phyloP scores from a whole-genome alignment of 2,888 invertebrate genomes.

The Keiferia lycopersicella region DNA sequence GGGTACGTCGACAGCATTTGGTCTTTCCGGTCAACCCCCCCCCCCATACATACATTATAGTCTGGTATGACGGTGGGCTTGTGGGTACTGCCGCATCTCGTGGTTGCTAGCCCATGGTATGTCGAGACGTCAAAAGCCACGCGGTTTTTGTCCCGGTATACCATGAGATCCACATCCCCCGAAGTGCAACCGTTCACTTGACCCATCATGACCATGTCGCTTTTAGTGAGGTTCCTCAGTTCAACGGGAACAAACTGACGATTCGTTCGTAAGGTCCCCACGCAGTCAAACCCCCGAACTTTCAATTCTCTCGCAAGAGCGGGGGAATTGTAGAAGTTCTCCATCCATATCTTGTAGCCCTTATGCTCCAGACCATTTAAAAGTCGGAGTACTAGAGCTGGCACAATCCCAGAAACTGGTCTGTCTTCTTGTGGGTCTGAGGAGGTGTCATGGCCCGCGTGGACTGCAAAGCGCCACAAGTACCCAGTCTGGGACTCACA shows the following conservation, averaged over 20 bases:
- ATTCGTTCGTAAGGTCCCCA: slow-evolving; percentile 34
- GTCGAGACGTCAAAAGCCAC: slow-evolving; percentile 30
- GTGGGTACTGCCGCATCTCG: neutral
- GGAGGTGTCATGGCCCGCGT: slow-evolving; percentile 1
- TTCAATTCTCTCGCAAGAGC: slow-evolving; percentile 5
- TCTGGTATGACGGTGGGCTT: slow-evolving; percentile 26
- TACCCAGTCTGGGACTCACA: neutral
- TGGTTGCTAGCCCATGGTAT: slow-evolving; percentile 10
- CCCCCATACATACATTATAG: slow-evolving; percentile 32
- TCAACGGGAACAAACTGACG: slow-evolving; percentile 34
- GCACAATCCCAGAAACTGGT: neutral
- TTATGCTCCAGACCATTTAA: slow-evolving; percentile 16
- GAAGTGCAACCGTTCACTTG: slow-evolving; percentile 32
- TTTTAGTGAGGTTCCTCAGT: slow-evolving; percentile 31
- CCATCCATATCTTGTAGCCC: slow-evolving; percentile 11
- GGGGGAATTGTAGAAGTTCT: slow-evolving; percentile 21
- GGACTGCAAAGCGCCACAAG: slow-evolving; percentile 6
- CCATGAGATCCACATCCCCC: slow-evolving; percentile 30
- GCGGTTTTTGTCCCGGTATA: slow-evolving; percentile 29
- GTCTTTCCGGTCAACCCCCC: slow-evolving; percentile 32
- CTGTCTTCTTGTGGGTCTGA: neutral
- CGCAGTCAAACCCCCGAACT: neutral
- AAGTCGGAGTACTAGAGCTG: slow-evolving; percentile 3
- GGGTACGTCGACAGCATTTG: slow-evolving; percentile 23
- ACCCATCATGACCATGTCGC: slow-evolving; percentile 30